Base-by-base conservation (phyloP, 2,888 invertebrate species). In the Scaptomyza tumidula region DNA sequence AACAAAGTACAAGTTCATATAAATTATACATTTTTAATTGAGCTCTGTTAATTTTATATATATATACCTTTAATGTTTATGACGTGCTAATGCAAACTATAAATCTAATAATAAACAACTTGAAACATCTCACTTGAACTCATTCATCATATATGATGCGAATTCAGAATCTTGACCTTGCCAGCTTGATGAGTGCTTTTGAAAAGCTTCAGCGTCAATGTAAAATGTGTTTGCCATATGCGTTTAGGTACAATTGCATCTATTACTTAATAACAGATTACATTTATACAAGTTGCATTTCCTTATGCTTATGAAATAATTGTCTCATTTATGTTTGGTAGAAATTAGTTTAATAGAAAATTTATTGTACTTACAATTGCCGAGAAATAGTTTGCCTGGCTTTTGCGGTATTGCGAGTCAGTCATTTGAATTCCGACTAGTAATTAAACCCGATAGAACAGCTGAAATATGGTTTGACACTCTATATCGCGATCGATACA, bases 391-490 rank as follows among this genome's bases (percentile, higher is more conserved):
- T 16, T 24, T 61, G 37, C 41, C 60, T 27, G 35, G 31, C 3
- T 37, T 62, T 64, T 64, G 71, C 53, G 54, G 41, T 57, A 45
- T 50, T 46, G 16, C 65, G 46, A 53, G 78, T 65, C 52, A 27
- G 54, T 33, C 16, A 48, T 63, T 44, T 54, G 13, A 63, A 64
- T 64, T 71, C 49, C 59, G 24, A 65, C 43, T 46, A 19, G 55
- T 77, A 66, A 74, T 74, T 77, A 59, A 77, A 72, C 24, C 45
- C 44, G 10, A 56, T 41, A 53, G 53, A 63, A 24, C 73, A 46
- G 41, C 56, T 54, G 49, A 65, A 60, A 41, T 58, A 55, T 52
- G 14, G 65, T 24, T 56, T 60, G 54, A 24, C 39, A 31, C 6
- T 31, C 4, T 6, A 9, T 50, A 31, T 14, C 29, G 39, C 68